Evolutionary conservation across 2,797 vertebrate genomes (phyloP), one percentile per base, ranked within the genome.

Genomic region (Nasua narica): DNA sequence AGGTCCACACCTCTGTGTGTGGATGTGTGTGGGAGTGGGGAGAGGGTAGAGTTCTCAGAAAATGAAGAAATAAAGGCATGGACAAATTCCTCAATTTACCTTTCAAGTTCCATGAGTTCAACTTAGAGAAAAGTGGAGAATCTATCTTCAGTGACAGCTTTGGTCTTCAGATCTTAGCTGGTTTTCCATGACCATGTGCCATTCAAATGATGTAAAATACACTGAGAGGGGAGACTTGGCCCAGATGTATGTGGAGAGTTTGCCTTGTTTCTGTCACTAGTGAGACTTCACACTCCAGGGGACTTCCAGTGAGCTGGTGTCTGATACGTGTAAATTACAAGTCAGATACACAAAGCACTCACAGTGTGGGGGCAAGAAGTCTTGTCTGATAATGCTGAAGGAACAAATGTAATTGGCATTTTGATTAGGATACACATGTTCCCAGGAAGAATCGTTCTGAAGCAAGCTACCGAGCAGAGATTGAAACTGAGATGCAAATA

Each of bases 401-500:
- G 35, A 60, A n/a, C 25, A 88, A 83, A 79, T 43, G 18, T 84
- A 83, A 88, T 70, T 95, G 90, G 8, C n/a, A 52, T 92, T 91
- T 79, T 79, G 32, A 81, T 79, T 67, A 92, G 32, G 11, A 50
- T 37, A 67, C 43, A 50, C 14, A 15, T 69, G 48, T 86, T 88
- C 70, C 48, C 46, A 69, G 60, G 62, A 92, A 96, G 56, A 95
- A 74, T 8, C 29, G 56, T 83, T 90, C 21, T 74, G n/a, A 95
- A 85, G 54, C 52, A 40, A 91, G 18, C 15, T 50, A 25, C 67
- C 14, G 25, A 83, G 54, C 11, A 88, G 52, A 94, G 25, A 91
- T 77, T 91, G 43, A 82, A 87, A 87, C 83, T 62, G 56, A 94
- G 76, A 90, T 90, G 56, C 78, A 89, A 86, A 90, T 87, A 86